These are phyloP conservation scores for Drosophila micromelanica DNA, from an alignment of 1,140 invertebrate genomes.

Conservation along the genomic window DNA sequence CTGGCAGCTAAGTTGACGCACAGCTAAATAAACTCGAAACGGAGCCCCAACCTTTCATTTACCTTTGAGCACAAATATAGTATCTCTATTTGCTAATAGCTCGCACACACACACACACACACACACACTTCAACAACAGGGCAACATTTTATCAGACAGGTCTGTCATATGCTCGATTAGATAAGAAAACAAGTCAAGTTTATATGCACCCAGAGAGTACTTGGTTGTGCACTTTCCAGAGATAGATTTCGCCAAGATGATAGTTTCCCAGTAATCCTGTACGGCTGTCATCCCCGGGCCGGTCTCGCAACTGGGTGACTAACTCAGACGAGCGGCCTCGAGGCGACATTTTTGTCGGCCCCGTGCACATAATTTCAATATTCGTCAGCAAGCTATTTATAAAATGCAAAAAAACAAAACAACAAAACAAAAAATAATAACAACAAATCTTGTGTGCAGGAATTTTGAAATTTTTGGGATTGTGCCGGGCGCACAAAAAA, in stretches of 20 bases:
- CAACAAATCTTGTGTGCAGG: conserved; percentile 63
- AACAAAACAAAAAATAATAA: conserved; percentile 45
- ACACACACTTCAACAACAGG: neutral
- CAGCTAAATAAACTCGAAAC: conserved; percentile 71
- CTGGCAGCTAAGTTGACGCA: conserved; percentile 36
- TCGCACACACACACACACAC: conserved; percentile 12
- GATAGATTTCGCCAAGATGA: neutral
- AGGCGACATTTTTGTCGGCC: conserved; percentile 80
- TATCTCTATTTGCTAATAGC: conserved; percentile 40
- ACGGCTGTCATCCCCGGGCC: neutral
- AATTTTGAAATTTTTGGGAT: conserved; percentile 61
- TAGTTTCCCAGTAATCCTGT: conserved; percentile 12
- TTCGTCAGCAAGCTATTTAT: conserved; percentile 80
- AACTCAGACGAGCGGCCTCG: conserved; percentile 54
- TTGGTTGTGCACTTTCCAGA: neutral
- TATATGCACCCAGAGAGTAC: conserved; percentile 13
- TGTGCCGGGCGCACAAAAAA: conserved; percentile 63
- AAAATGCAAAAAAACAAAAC: conserved; percentile 59
- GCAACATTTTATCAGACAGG: conserved; percentile 47
- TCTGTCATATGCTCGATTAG: conserved; percentile 56
- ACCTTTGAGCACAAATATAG: conserved; percentile 17
- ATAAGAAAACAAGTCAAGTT: conserved; percentile 51
- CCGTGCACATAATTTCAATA: conserved; percentile 81
- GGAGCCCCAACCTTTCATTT: conserved; percentile 50
- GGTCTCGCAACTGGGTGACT: conserved; percentile 38